Conservation (phyloP, 2,797 vertebrate species). For the Danio albolineatus region DNA sequence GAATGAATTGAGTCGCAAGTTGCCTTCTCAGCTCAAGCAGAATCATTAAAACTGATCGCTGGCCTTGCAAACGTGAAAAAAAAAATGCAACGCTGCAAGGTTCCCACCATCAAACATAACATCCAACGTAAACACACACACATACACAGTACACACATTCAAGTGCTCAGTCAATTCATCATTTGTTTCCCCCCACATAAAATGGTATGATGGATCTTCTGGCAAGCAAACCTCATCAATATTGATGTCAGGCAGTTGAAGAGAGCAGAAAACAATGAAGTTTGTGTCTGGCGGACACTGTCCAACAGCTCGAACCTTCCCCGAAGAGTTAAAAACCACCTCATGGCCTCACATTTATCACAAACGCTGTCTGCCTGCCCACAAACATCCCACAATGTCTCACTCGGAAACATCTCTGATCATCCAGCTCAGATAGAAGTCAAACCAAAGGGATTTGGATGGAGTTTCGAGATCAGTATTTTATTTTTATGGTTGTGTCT, state of each 20-base stretch:
- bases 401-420: constrained; percentile 9
- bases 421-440: not conserved
- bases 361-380: constrained; percentile 1
- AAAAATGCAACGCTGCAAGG: constrained; percentile 63
- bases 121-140: constrained; percentile 15
- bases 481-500: not conserved
- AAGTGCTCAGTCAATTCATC: constrained; percentile 20
- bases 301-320: constrained; percentile 21
- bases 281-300: not conserved
- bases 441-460: not conserved
- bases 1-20: not conserved
- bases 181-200: not conserved
- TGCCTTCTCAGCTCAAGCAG: constrained; percentile 63
- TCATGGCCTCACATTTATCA: constrained; percentile 1
- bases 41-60: constrained; percentile 75
- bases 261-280: constrained; percentile 26
- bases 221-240: constrained; percentile 1
- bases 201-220: constrained; percentile 33
- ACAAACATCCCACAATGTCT: constrained; percentile 1
- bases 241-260: constrained; percentile 7
- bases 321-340: constrained; percentile 14
- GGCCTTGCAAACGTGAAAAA: constrained; percentile 69
- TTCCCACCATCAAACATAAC: constrained; percentile 61
- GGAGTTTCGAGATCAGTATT: not conserved
- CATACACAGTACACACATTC: no score